Percentiles rank a stretch among this genome's conserved stretches.
Conservation (phyloP, 2,888 invertebrate genomes). For the Sthenelais limicola region DNA sequence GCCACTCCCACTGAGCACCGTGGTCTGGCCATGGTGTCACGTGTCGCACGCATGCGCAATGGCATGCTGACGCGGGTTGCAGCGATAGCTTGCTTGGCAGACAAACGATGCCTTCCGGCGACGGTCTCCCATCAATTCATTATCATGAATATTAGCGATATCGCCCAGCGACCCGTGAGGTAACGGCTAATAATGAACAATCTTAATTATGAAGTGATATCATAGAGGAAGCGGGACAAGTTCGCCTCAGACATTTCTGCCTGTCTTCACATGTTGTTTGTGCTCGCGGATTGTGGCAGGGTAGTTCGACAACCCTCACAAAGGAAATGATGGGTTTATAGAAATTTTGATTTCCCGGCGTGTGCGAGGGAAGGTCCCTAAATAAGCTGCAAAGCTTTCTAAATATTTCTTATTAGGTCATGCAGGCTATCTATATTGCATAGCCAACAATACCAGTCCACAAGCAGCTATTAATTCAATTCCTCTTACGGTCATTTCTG, state of each 20-base stretch:
- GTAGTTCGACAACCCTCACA: no score
- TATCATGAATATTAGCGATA: constrained; percentile 35
- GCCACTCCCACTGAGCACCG: constrained; percentile 34
- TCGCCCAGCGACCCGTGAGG: constrained; percentile 30
- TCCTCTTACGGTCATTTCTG: no score
- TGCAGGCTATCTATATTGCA: no score
- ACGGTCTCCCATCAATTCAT: background rate
- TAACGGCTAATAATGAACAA: constrained; percentile 17
- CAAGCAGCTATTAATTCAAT: no score
- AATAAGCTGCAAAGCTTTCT: no score
- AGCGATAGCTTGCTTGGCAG: constrained; percentile 4
- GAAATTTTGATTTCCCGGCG: no score
- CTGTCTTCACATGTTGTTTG: constrained; percentile 36
- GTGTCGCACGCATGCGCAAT: constrained; percentile 17
- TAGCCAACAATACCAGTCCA: no score
- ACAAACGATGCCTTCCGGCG: constrained; percentile 33
- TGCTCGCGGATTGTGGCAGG: no score
- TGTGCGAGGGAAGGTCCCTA: no score
- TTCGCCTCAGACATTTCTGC: background rate
- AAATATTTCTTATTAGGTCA: no score
- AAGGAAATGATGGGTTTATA: no score
- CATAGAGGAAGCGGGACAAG: constrained; percentile 14
- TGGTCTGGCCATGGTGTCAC: constrained; percentile 6
- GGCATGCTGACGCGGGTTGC: no score
- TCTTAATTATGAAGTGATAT: constrained; percentile 30